Percentiles rank a stretch among this genome's conserved stretches.
Conservation (phyloP, 2,113 vertebrate species). For the Crypturellus undulatus region DNA sequence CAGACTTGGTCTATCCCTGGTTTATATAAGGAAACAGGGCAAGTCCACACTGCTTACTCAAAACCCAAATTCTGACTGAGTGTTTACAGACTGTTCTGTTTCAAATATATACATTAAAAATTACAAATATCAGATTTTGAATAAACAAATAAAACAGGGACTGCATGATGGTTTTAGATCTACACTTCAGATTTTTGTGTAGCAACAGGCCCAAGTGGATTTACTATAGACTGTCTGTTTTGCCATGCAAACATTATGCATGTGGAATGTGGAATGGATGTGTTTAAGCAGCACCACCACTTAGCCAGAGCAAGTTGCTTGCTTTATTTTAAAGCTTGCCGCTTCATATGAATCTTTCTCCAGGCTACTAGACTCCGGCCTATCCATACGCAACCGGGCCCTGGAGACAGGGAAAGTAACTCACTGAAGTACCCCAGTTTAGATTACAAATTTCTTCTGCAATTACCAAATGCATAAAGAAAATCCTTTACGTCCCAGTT, state of each 20-base stretch:
- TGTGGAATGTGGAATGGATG: accelerated
- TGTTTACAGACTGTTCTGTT: not conserved
- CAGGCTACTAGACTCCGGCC: not conserved
- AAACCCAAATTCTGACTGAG: not conserved
- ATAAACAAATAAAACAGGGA: not conserved
- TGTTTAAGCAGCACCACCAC: not conserved
- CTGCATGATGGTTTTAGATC: accelerated
- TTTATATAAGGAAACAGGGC: not conserved
- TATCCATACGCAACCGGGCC: not conserved
- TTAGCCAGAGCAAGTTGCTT: not conserved
- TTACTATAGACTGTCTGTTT: not conserved
- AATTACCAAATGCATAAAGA: not conserved
- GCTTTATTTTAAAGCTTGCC: not conserved
- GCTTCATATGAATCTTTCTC: not conserved
- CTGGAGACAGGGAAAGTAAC: not conserved
- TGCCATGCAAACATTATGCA: not conserved
- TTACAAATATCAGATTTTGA: not conserved
- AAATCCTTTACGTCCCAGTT: too few species aligned
- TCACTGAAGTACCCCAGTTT: not conserved
- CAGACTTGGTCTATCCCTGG: not conserved
- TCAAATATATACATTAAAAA: not conserved
- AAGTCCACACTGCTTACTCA: not conserved
- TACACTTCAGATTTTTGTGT: not conserved
- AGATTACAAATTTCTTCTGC: not conserved
- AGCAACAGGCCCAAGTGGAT: not conserved